phyloP scores from a whole-genome alignment of 2,888 invertebrate species.

The Philaethria dido region DNA sequence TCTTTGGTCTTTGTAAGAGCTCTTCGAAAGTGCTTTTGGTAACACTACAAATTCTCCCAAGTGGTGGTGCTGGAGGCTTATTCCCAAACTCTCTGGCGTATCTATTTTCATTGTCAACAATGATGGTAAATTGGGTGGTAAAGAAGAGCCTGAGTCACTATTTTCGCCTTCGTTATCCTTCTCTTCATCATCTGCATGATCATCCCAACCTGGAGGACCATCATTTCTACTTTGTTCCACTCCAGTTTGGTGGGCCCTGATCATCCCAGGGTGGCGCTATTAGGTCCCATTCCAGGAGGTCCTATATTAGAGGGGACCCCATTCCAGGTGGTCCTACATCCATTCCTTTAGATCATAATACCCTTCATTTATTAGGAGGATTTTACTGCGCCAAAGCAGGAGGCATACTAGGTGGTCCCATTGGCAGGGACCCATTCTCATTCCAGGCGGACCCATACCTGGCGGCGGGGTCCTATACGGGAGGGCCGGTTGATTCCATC shows the following conservation, averaged over 20 bases:
- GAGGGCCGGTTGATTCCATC: too few relatives aligned
- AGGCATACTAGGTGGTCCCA: constrained; percentile 68
- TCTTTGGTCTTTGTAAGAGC: constrained; percentile 94
- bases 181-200: constrained; percentile 69
- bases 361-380: constrained; percentile 62
- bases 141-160: constrained; percentile 51
- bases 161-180: constrained; percentile 58
- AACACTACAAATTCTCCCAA: constrained; percentile 86
- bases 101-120: constrained; percentile 86
- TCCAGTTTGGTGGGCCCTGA: constrained; percentile 64
- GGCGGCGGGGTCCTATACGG: too few relatives aligned
- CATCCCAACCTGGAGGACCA: constrained; percentile 72
- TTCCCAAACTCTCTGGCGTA: constrained; percentile 84
- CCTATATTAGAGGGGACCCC: constrained; percentile 55
- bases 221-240: constrained; percentile 52
- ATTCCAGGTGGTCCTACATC: constrained; percentile 75
- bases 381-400: too few relatives aligned
- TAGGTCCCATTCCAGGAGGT: constrained; percentile 71
- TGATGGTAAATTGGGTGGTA: constrained; percentile 76
- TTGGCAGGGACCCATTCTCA: constrained; percentile 59
- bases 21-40: constrained; percentile 94
- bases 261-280: constrained; percentile 60
- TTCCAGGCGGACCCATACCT: constrained; percentile 60
- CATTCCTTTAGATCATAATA: constrained; percentile 65
- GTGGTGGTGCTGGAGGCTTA: constrained; percentile 60